Evolutionary conservation across 2,113 vertebrate genomes (phyloP).

Genomic region (Pandion haliaetus): DNA sequence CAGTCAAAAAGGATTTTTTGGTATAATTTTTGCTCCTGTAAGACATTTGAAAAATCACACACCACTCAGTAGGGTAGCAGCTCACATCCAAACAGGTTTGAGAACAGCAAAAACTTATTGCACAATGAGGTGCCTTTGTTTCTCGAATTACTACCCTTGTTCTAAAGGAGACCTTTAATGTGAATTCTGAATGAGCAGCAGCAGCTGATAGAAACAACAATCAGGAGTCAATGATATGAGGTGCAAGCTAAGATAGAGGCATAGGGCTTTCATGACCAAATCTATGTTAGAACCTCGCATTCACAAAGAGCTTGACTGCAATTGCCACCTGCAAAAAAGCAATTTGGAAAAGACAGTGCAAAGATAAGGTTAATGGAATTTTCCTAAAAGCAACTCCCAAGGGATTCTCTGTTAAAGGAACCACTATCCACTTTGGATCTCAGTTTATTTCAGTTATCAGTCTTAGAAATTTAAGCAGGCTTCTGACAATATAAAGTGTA

Average conservation of each 20-base stretch:
- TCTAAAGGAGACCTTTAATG: background rate
- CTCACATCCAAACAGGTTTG: background rate
- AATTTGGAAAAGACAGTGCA: conserved; percentile 28
- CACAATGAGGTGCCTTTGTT: background rate
- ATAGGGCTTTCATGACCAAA: background rate
- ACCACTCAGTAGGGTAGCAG: background rate
- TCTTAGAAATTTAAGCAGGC: background rate
- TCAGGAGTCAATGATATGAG: background rate
- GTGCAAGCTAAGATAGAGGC: background rate
- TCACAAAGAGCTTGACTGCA: conserved; percentile 1
- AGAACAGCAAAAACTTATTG: background rate
- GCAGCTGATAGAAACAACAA: background rate
- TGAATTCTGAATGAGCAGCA: background rate
- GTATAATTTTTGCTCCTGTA: background rate
- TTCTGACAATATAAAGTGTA: background rate
- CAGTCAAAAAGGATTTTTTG: background rate
- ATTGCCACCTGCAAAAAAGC: conserved; percentile 17
- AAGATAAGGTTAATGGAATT: conserved; percentile 52
- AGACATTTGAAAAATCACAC: background rate
- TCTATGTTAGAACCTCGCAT: background rate
- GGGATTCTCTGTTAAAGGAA: background rate
- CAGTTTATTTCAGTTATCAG: conserved; percentile 11
- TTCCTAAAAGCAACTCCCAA: conserved; percentile 15
- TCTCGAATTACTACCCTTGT: background rate
- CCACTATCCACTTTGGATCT: background rate